Base-by-base conservation (phyloP, 2,113 vertebrate genomes). In the Calyptomena viridis region DNA sequence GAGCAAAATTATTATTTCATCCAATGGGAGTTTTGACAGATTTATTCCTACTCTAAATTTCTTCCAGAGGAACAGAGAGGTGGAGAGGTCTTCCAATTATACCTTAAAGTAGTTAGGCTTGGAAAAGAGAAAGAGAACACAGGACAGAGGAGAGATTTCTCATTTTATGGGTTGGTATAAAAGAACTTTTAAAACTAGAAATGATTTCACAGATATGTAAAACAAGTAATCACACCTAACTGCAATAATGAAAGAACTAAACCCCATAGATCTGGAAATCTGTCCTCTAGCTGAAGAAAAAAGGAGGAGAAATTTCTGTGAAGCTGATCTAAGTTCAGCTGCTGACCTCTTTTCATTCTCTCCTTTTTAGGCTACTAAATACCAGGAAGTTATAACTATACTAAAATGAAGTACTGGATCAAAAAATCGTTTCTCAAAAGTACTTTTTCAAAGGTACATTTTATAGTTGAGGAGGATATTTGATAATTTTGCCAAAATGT, bases 281-380 rank as follows among this genome's bases (percentile, higher is more conserved):
- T 60, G 30, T 92, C 56, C 89, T 89, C 53, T 49, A 88, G 78
- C 2, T 94, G 46, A 95, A 69, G n/a, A 17, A 89, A 94, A 92
- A 90, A 94, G 92, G 64, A 96, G 68, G 58, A 94, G 88, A 95
- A 94, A 83, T 62, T 82, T 87, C 66, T 14, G 8, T 87, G 88
- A 95, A 93, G 85, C 79, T 97, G 80, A 91, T 90, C 94, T 84
- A 78, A 69, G 85, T 87, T 93, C 93, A 91, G 60, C 66, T 94
- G 28, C 64, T 93, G 91, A 95, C 68, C 69, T 94, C 91, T 92
- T 71, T 95, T 92, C 68, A 87, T 93, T 91, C 79, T 93, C 55
- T 33, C 60, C 80, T 86, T 95, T 64, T 93, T 94, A 87, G 49
- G 84, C 94, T 96, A 83, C 95, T 95, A 95, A 97, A 94, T 63